Evolutionary conservation across 1,140 invertebrate species (phyloP).

Genomic region (Hypothenemus hampei): DNA sequence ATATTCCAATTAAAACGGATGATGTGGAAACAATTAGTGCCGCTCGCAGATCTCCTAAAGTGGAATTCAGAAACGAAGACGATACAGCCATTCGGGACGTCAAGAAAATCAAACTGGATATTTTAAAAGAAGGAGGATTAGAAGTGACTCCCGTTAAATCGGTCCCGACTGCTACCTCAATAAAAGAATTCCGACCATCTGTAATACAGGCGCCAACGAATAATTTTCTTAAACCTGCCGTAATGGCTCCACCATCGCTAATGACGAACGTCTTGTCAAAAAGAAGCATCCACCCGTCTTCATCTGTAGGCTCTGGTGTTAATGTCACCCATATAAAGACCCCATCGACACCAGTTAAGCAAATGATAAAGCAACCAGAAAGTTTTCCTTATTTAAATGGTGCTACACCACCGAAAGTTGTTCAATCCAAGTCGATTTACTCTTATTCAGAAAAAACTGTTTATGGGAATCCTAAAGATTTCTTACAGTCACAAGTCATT

Average conservation of each 20-base stretch:
- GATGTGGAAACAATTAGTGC: constrained; percentile 21
- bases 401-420: constrained; percentile 53
- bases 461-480: constrained; percentile 67
- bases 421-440: constrained; percentile 61
- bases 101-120: constrained; percentile 68
- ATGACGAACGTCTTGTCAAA: constrained; percentile 21
- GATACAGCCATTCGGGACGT: constrained; percentile 40
- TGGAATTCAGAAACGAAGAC: constrained; percentile 51
- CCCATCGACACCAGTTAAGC: constrained; percentile 18
- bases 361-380: constrained; percentile 9
- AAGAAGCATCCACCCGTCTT: constrained; percentile 12
- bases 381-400: constrained; percentile 27
- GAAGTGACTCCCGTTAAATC: constrained; percentile 61
- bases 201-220: constrained; percentile 38
- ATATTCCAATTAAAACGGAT: constrained; percentile 44
- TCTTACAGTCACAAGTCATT: constrained; percentile 47
- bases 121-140: constrained; percentile 64
- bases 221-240: constrained; percentile 24
- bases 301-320: constrained; percentile 13
- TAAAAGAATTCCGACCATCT: constrained; percentile 38
- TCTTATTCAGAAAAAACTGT: constrained; percentile 57
- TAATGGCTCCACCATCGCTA: constrained; percentile 45
- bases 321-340: constrained; percentile 24
- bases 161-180: constrained; percentile 42
- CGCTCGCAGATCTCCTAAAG: constrained; percentile 56